phyloP scores from a whole-genome alignment of 2,113 vertebrate species.

The Labrus mixtus region DNA sequence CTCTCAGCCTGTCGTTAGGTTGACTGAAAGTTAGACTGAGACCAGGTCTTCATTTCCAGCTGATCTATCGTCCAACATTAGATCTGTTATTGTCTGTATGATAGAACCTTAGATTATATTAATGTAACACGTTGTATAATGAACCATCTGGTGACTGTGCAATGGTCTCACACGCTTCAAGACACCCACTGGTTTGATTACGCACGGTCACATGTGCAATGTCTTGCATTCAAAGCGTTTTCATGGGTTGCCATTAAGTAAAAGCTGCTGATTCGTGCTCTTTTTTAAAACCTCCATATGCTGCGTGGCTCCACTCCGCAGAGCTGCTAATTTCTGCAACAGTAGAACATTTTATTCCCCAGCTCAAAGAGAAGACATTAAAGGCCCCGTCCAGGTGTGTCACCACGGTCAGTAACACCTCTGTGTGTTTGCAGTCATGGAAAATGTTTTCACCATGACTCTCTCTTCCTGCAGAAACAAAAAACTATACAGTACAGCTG shows the following conservation, averaged over 20 bases:
- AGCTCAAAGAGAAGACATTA: constrained; percentile 22
- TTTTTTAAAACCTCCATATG: constrained; percentile 63
- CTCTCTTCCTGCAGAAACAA: background rate
- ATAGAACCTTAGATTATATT: background rate
- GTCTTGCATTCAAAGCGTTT: constrained; percentile 28
- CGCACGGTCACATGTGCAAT: background rate
- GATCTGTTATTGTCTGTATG: background rate
- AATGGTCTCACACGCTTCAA: background rate
- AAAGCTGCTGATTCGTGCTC: constrained; percentile 63
- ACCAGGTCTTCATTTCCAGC: too few relatives aligned
- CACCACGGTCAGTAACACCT: background rate
- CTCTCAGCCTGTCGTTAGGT: too few relatives aligned
- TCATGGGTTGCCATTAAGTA: constrained; percentile 33
- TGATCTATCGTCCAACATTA: background rate
- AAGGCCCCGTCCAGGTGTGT: constrained; percentile 39
- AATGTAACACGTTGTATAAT: background rate
- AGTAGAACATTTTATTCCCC: constrained; percentile 35
- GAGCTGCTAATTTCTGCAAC: constrained; percentile 58
- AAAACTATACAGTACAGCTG: too few relatives aligned
- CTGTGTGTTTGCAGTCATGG: constrained; percentile 3
- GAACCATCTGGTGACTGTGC: background rate
- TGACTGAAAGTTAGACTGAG: too few relatives aligned
- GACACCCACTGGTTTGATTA: background rate
- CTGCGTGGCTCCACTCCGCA: constrained; percentile 30
- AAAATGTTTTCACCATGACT: constrained; percentile 5